Base-by-base conservation (phyloP, 2,888 invertebrate genomes). In the Cerastoderma edule region DNA sequence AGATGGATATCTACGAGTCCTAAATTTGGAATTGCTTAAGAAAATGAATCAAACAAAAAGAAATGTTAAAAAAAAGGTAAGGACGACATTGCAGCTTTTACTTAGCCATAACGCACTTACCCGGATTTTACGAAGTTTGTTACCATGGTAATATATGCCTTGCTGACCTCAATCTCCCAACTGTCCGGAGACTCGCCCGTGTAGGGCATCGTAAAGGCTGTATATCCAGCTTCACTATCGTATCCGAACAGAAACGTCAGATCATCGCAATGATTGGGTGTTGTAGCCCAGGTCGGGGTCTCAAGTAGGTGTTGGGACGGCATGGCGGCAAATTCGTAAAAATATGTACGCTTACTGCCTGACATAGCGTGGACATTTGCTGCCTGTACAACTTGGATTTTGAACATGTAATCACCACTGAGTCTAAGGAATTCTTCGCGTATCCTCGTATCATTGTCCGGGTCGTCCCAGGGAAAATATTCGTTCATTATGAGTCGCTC, bases 71-170 rank as follows among this genome's bases (percentile, higher is more conserved):
- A n/a, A 16, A 39, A 13, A 8, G 16, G 39, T 13, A 27, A 27
- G 30, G 10, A 57, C 28, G 50, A 4, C 50, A 33, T 48, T 24
- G 24, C 19, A 48, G 32, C 8, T n/a, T 2, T 16, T 27, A 30
- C 13, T 13, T 32, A 35, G 32, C 19, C n/a, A 19, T 16, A 22
- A 39, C 5, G 50, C 16, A 27, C 66, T 79, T 94, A 98, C 98
- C 98, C 98, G 83, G 96, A 96, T 94, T 96, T 96, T 56, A 97
- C 98, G 92, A 98, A 98, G 93, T 98, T 98, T 0, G 97, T 96
- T 97, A 97, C 98, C 93, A 97, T 97, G 91, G 95, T 95, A 97
- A 98, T 97, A 92, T 98, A 95, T 80, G 96, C 94, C 91, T 95
- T 95, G 90, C 96, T 96, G 84, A 98, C 95, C 85, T 96, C 95